These are phyloP conservation scores for Notospermus geniculatus DNA, from an alignment of 1,140 invertebrate genomes.

Conservation along the genomic window DNA sequence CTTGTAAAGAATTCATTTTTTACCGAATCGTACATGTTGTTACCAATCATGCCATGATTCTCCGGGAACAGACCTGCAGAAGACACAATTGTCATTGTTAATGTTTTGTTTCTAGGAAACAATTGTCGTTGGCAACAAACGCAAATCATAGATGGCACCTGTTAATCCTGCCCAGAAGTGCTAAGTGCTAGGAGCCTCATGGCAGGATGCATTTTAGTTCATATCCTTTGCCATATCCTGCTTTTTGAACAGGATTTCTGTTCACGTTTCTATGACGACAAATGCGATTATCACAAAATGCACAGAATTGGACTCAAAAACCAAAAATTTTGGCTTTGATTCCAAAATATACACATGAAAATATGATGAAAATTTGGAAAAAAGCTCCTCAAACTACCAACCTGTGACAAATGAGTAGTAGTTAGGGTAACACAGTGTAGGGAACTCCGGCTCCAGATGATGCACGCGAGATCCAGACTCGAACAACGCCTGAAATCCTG, in stretches of 20 bases:
- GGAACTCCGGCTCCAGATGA: constrained; percentile 43
- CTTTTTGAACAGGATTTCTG: too few species aligned
- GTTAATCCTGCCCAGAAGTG: background rate
- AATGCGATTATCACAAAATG: too few species aligned
- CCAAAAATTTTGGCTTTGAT: too few species aligned
- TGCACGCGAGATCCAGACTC: constrained; percentile 33
- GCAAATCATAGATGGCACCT: background rate
- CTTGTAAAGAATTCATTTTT: constrained; percentile 34
- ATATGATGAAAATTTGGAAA: too few species aligned
- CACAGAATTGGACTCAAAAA: too few species aligned
- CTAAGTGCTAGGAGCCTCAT: background rate
- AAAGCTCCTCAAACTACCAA: too few species aligned
- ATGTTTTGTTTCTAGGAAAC: background rate
- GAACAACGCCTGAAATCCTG: constrained; percentile 36
- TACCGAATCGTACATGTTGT: constrained; percentile 55
- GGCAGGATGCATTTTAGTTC: too few species aligned
- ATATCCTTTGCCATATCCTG: too few species aligned
- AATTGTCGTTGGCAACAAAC: background rate
- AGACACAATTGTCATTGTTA: constrained; percentile 8
- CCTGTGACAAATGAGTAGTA: constrained; percentile 51
- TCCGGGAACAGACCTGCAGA: constrained; percentile 41
- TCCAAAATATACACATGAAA: too few species aligned
- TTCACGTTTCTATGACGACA: too few species aligned
- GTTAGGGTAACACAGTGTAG: constrained; percentile 48
- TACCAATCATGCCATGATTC: constrained; percentile 48